A percentile compares a stretch with the other conserved stretches of the same genome.
These are phyloP conservation scores for Dendroctonus ponderosae DNA, from an alignment of 1,140 invertebrate genomes.

Conservation along the genomic window DNA sequence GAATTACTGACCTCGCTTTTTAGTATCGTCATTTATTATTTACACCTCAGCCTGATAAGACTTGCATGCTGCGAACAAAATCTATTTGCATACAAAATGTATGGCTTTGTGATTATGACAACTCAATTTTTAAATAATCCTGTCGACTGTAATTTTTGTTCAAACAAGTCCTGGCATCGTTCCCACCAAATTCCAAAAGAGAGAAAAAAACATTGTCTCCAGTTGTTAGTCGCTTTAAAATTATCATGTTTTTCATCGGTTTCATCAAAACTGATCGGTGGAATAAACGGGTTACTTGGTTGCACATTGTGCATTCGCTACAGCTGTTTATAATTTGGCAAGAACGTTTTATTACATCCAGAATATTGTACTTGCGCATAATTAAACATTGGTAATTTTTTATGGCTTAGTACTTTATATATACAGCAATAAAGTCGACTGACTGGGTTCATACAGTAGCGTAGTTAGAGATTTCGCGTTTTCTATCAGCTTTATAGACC, in stretches of 20 bases:
- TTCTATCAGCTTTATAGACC: too few relatives aligned
- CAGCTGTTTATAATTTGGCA: slow-evolving; percentile 24
- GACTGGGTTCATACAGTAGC: background rate
- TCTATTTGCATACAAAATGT: too few relatives aligned
- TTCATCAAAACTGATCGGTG: slow-evolving; percentile 9
- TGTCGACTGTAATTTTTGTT: background rate
- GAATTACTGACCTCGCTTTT: too few relatives aligned
- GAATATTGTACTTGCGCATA: slow-evolving; percentile 16
- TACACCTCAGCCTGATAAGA: too few relatives aligned
- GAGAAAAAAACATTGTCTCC: slow-evolving; percentile 11
- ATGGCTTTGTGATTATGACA: too few relatives aligned
- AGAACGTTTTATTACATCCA: slow-evolving; percentile 19
- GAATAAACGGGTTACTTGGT: slow-evolving; percentile 6
- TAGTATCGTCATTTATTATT: too few relatives aligned
- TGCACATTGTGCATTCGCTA: slow-evolving; percentile 11
- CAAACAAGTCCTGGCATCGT: slow-evolving; percentile 1
- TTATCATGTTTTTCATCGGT: slow-evolving; percentile 22
- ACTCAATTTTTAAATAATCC: too few relatives aligned
- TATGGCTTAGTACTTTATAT: slow-evolving; percentile 4
- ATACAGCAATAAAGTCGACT: slow-evolving; percentile 4
- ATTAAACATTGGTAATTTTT: slow-evolving; percentile 21
- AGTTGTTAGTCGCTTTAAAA: slow-evolving; percentile 10
- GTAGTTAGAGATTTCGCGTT: background rate
- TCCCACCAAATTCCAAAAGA: slow-evolving; percentile 6
- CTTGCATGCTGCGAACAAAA: too few relatives aligned